Conservation (phyloP, 1,140 invertebrate species). For the Pseudobourletiella spinata region DNA sequence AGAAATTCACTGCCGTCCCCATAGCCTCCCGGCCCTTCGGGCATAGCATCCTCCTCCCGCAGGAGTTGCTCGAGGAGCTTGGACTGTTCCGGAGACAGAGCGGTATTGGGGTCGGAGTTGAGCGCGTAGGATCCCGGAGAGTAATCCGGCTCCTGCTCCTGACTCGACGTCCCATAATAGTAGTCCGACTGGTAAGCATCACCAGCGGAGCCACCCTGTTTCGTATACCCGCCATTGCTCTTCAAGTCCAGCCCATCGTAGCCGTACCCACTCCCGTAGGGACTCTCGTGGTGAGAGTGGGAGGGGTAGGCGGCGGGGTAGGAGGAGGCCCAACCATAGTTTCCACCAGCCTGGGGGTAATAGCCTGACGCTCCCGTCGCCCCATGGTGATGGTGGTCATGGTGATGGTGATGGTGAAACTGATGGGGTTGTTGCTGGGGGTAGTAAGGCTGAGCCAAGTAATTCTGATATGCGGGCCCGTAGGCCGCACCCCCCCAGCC, state of each 20-base stretch:
- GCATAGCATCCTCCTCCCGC: slow-evolving; percentile 15
- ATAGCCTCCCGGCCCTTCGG: not conserved
- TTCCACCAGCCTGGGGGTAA: not conserved
- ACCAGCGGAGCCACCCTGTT: not conserved
- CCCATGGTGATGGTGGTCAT: slow-evolving; percentile 3
- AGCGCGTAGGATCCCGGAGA: not conserved
- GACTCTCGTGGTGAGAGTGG: not conserved
- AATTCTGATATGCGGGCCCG: slow-evolving; percentile 34
- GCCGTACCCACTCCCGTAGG: not conserved
- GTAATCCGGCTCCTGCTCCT: not conserved
- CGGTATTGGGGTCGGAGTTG: not conserved
- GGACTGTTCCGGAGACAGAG: slow-evolving; percentile 19
- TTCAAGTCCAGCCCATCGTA: not conserved
- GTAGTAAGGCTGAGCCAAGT: slow-evolving; percentile 40
- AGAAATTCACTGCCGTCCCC: not conserved
- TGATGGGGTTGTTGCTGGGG: slow-evolving; percentile 30
- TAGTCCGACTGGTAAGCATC: no score
- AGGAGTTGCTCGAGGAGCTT: slow-evolving; percentile 18
- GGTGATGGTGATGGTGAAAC: slow-evolving; percentile 40
- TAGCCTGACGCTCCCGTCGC: not conserved
- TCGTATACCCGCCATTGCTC: not conserved
- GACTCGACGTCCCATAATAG: no score
- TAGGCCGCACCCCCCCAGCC: not conserved
- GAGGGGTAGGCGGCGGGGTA: not conserved
- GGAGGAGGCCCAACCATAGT: slow-evolving; percentile 1